These are phyloP conservation scores for Euzophera pinguis DNA, from an alignment of 2,888 invertebrate genomes.

Conservation along the genomic window DNA sequence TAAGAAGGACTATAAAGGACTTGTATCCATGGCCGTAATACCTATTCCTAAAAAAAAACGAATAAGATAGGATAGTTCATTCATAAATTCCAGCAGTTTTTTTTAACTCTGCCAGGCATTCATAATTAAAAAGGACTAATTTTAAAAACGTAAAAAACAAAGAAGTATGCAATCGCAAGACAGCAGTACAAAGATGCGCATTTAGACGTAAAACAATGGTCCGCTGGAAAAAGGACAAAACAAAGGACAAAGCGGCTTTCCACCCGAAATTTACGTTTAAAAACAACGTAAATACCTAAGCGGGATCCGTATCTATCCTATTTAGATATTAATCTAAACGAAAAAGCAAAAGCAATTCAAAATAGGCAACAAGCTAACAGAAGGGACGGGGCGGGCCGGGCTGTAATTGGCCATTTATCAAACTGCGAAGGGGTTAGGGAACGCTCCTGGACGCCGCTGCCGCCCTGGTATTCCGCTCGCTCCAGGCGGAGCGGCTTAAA, in stretches of 20 bases:
- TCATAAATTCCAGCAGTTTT: background rate
- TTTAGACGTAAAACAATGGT: conserved; percentile 60
- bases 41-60: too few relatives aligned
- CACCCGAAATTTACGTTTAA: conserved; percentile 75
- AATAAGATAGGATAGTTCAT: too few relatives aligned
- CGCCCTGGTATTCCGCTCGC: conserved; percentile 52
- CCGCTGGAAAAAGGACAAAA: conserved; percentile 51
- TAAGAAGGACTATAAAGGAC: too few relatives aligned
- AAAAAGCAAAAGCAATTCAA: conserved; percentile 80
- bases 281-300: conserved; percentile 78
- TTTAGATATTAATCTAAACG: conserved; percentile 81
- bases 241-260: conserved; percentile 41
- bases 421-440: conserved; percentile 79
- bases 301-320: conserved; percentile 79
- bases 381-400: conserved; percentile 70
- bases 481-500: conserved; percentile 27
- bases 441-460: conserved; percentile 59
- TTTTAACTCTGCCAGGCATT: conserved; percentile 19
- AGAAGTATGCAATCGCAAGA: conserved; percentile 45
- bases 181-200: conserved; percentile 52
- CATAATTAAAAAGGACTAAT: conserved; percentile 33
- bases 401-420: conserved; percentile 81
- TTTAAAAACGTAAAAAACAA: conserved; percentile 41
- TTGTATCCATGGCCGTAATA: too few relatives aligned
- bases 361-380: conserved; percentile 80